Evolutionary conservation across 1,140 invertebrate genomes (phyloP).

Genomic region (Drosophila sechellia): DNA sequence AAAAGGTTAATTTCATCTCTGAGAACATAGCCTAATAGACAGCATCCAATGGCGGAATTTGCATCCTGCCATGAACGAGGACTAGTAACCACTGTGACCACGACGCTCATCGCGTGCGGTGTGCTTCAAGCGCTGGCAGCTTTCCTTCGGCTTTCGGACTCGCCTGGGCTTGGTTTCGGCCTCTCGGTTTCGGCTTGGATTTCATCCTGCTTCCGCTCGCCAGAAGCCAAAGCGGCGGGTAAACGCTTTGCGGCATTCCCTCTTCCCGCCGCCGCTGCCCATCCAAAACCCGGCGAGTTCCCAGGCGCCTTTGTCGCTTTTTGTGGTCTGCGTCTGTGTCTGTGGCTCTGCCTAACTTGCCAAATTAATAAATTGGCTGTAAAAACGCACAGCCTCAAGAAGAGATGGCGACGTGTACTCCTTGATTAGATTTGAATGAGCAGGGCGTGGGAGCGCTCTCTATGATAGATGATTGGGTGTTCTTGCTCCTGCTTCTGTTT

Average conservation of each 20-base stretch:
- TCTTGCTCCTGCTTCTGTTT: background rate
- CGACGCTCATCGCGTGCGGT: slow-evolving; percentile 18
- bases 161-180: slow-evolving; percentile 16
- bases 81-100: slow-evolving; percentile 13
- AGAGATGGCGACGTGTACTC: slow-evolving; percentile 56
- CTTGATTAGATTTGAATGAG: slow-evolving; percentile 72
- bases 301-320: slow-evolving; percentile 3
- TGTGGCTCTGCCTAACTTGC: slow-evolving; percentile 39
- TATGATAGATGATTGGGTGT: slow-evolving; percentile 59
- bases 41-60: too few species aligned
- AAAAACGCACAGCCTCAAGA: slow-evolving; percentile 54
- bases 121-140: slow-evolving; percentile 16
- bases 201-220: slow-evolving; percentile 8
- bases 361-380: slow-evolving; percentile 79
- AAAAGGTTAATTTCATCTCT: too few species aligned
- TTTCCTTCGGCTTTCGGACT: slow-evolving; percentile 33
- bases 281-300: background rate
- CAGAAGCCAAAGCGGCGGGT: slow-evolving; percentile 46
- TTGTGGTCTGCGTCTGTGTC: slow-evolving; percentile 10
- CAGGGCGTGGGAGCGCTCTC: slow-evolving; percentile 37
- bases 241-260: slow-evolving; percentile 66
- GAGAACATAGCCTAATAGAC: too few species aligned
- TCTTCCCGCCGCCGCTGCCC: slow-evolving; percentile 1
- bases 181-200: slow-evolving; percentile 13
- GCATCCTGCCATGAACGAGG: too few species aligned